phyloP scores from a whole-genome alignment of 2,888 invertebrate species.

The Spisula subtruncata region DNA sequence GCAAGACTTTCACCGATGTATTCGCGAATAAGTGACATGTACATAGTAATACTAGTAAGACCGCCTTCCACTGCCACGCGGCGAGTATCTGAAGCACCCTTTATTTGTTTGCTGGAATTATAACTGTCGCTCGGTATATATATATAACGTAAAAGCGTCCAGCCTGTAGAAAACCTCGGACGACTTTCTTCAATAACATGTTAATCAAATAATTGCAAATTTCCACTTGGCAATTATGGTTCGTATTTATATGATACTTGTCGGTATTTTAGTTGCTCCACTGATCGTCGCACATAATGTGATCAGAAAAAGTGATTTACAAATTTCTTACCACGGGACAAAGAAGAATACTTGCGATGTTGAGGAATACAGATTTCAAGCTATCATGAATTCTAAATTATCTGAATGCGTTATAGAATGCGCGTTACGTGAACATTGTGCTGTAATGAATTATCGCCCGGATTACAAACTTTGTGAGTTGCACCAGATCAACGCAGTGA shows the following conservation, averaged over 20 bases:
- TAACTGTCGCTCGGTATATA: too few species aligned
- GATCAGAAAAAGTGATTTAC: not conserved
- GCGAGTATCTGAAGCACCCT: too few species aligned
- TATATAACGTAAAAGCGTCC: too few species aligned
- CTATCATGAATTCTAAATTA: not conserved
- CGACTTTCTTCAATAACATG: too few species aligned
- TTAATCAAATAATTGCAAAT: too few species aligned
- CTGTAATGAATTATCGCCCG: not conserved
- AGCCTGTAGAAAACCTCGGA: too few species aligned
- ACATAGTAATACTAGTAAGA: too few species aligned
- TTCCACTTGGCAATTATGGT: too few species aligned
- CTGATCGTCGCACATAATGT: not conserved
- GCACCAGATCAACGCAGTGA: not conserved
- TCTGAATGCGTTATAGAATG: not conserved
- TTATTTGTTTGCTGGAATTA: too few species aligned
- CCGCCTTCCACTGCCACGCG: too few species aligned
- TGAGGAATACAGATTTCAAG: conserved; percentile 7
- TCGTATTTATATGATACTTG: not conserved
- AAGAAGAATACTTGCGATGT: not conserved
- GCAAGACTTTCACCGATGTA: too few species aligned
- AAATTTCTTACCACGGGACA: not conserved
- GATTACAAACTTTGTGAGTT: not conserved
- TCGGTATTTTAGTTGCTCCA: not conserved
- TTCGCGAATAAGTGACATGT: too few species aligned
- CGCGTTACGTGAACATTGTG: not conserved